phyloP scores from a whole-genome alignment of 2,797 vertebrate genomes.

The Ciconia nigra region DNA sequence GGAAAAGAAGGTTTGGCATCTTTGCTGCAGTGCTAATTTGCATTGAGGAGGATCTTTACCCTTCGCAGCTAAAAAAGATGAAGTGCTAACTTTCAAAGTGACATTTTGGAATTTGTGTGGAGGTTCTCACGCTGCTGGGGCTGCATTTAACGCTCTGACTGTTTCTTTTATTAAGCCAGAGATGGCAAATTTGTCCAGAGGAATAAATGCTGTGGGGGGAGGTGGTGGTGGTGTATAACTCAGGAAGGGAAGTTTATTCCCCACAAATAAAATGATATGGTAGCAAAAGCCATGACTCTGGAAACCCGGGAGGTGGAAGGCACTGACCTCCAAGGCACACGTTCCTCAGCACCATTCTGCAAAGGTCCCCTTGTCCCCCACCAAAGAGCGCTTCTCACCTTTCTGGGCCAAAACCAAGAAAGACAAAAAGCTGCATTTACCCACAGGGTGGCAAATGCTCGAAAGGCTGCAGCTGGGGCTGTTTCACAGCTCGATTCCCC shows the following conservation, averaged over 20 bases:
- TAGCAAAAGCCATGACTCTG: not conserved
- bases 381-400: not conserved
- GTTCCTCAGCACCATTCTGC: not conserved
- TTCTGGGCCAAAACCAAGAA: not conserved
- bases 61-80: slow-evolving; percentile 60
- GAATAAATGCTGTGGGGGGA: not conserved
- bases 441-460: not conserved
- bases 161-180: not conserved
- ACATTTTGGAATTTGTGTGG: slow-evolving; percentile 55
- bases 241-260: not conserved
- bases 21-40: slow-evolving; percentile 60
- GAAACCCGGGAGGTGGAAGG: not conserved
- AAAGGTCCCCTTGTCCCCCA: not conserved
- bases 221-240: not conserved
- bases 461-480: not conserved
- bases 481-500: not conserved
- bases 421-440: not conserved
- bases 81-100: slow-evolving; percentile 59
- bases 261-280: not conserved
- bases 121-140: not conserved
- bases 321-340: fast-evolving
- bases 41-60: slow-evolving; percentile 63
- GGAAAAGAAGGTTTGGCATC: slow-evolving; percentile 51
- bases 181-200: not conserved
- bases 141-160: not conserved